Evolutionary conservation across 2,113 vertebrate species (phyloP), one percentile per base, ranked within the genome.

Genomic region (Machaerirhynchus nigripectus): DNA sequence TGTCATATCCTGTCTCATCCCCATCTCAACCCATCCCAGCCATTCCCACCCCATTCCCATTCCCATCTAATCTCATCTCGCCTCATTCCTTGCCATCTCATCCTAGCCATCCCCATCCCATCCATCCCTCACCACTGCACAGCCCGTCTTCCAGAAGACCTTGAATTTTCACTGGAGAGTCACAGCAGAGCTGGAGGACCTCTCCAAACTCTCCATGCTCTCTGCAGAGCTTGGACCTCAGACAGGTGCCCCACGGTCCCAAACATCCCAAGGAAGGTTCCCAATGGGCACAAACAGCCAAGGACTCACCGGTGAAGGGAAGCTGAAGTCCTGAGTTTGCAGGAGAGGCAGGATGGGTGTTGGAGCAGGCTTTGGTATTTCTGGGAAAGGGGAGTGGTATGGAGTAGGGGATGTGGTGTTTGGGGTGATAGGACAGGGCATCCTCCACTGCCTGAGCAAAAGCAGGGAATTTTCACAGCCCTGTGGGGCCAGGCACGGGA

Each of bases 401-500:
- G 40, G 79, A 28, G 35, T 28, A 49, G 42, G 20, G 23, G 21
- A 21, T 57, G 10, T 8, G 8, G 23, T 50, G 9, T 59, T 64
- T 68, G 28, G 15, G 35, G 5, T n/a, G 15, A 49, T 77, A 16
- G 63, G 11, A 65, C 15, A 33, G 50, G 46, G 35, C 61, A 64
- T 35, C 7, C 0, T 82, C 1, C 2, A 13, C n/a, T 56, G 13
- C 46, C 42, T 35, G 21, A 67, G 31, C 9, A 20, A 27, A 68
- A 88, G 24, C 9, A 6, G 27, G 47, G 42, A 79, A 15, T 33
- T 61, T 26, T 40, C 57, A 46, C 8, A 31, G 47, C 33, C 19
- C 17, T 2, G 1, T 7, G 26, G 44, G 31, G 33, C 31, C 8
- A 1, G 53, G 39, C 42, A 8, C 0, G 2, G 47, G 63, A 81